These are phyloP conservation scores for Alviniconcha strummeri DNA, from an alignment of 2,888 invertebrate species.

Conservation along the genomic window DNA sequence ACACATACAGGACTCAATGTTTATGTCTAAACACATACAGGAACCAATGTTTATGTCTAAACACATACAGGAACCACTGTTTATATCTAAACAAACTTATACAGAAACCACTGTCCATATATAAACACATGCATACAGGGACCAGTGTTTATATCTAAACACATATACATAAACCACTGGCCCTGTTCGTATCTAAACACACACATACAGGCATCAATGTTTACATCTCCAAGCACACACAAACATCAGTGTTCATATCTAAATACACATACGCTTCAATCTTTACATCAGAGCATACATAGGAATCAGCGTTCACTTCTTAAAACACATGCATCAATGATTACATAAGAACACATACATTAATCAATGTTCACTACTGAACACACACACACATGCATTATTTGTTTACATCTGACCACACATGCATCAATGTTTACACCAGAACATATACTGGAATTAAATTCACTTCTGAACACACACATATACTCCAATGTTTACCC, in stretches of 20 bases:
- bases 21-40: background rate
- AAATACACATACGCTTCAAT: background rate
- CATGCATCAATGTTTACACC: too few species aligned
- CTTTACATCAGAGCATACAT: too few species aligned
- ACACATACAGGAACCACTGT: background rate
- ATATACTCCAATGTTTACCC: too few species aligned
- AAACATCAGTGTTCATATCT: background rate
- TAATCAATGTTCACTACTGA: background rate
- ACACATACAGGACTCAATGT: background rate
- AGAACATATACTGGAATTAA: background rate
- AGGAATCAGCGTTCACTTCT: background rate
- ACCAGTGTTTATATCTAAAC: background rate
- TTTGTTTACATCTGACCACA: background rate
- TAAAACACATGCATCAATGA: background rate
- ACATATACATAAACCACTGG: background rate
- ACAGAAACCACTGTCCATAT: background rate
- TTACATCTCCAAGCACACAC: background rate
- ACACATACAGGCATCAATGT: background rate
- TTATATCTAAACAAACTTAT: background rate
- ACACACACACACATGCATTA: background rate
- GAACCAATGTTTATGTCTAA: background rate
- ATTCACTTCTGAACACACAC: too few species aligned
- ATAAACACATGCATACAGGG: background rate
- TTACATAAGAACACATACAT: background rate
- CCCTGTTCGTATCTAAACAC: background rate